phyloP scores from a whole-genome alignment of 2,797 vertebrate genomes.

The Lepilemur septentrionalis region DNA sequence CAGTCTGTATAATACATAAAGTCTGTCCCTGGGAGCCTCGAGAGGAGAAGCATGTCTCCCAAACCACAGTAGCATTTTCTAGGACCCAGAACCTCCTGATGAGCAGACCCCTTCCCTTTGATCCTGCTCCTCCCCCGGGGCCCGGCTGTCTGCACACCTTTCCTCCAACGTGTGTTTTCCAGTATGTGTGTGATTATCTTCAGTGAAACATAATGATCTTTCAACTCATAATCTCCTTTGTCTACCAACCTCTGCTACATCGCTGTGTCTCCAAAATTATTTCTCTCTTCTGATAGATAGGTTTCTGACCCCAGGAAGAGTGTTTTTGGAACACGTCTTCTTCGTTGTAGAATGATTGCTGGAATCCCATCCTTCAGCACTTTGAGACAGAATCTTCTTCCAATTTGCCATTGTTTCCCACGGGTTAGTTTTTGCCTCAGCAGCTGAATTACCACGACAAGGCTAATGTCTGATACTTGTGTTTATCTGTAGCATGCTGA shows the following conservation, averaged over 20 bases:
- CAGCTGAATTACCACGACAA: neutral
- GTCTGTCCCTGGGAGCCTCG: neutral
- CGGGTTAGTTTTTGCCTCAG: conserved; percentile 1
- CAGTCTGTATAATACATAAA: neutral
- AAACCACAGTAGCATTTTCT: neutral
- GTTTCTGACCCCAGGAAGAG: neutral
- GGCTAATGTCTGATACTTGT: neutral
- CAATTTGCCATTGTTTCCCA: neutral
- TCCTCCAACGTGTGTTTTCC: neutral
- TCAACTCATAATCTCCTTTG: neutral
- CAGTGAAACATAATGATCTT: neutral
- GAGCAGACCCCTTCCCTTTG: neutral
- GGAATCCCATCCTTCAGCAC: neutral
- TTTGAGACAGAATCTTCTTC: neutral
- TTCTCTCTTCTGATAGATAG: neutral
- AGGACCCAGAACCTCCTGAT: neutral
- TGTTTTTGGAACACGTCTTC: neutral
- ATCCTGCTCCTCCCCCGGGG: neutral
- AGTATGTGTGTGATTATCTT: neutral
- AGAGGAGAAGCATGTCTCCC: neutral
- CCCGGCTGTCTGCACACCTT: neutral
- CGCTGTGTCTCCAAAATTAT: neutral
- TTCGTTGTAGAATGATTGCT: neutral
- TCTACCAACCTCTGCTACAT: neutral
- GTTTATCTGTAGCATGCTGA: neutral